These are phyloP conservation scores for Pitangus sulphuratus DNA, from an alignment of 2,797 vertebrate genomes.

Conservation along the genomic window DNA sequence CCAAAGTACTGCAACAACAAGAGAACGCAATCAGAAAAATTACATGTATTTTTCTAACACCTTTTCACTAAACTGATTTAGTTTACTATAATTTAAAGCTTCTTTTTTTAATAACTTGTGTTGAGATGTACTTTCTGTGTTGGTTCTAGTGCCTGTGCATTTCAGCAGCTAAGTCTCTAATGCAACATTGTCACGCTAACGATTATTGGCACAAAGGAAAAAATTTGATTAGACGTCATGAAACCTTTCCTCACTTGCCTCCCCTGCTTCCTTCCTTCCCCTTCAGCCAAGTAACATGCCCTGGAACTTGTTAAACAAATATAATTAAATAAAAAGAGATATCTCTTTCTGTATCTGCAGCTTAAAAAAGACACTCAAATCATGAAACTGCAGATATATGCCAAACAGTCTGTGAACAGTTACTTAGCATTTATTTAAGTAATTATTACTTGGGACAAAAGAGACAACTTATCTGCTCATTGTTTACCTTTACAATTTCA, in stretches of 20 bases:
- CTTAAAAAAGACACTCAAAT: background rate
- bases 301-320: background rate
- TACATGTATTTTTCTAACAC: background rate
- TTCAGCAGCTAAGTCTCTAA: background rate
- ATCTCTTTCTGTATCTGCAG: background rate
- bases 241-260: background rate
- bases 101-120: background rate
- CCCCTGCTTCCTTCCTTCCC: background rate
- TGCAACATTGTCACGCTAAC: background rate
- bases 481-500: background rate
- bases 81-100: background rate
- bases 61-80: slow-evolving; percentile 12
- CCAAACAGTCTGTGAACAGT: background rate
- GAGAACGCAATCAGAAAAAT: slow-evolving; percentile 11
- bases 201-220: background rate
- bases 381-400: background rate
- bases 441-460: background rate
- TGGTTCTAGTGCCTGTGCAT: background rate
- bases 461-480: background rate
- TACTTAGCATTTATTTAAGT: background rate
- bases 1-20: background rate
- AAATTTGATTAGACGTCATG: background rate
- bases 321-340: background rate
- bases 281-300: background rate
- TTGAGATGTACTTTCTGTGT: background rate